Percentiles rank a stretch among this genome's conserved stretches.
phyloP scores from a whole-genome alignment of 2,113 vertebrate genomes.

The Otis tarda region DNA sequence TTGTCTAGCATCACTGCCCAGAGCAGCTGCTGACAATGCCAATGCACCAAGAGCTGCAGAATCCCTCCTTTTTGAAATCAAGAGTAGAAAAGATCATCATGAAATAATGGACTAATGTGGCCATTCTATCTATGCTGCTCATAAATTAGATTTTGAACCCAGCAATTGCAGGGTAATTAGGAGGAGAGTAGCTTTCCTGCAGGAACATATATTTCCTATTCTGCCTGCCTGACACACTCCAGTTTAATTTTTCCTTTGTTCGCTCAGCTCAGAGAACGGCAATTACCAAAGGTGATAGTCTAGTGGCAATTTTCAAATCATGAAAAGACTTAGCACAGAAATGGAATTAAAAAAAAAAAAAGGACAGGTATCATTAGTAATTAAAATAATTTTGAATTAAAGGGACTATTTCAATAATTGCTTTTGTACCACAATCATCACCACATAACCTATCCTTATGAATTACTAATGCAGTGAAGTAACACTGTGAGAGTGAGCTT shows the following conservation, averaged over 20 bases:
- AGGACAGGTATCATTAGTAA: conserved; percentile 56
- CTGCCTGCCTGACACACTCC: conserved; percentile 47
- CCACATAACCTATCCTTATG: conserved; percentile 55
- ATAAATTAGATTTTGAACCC: conserved; percentile 63
- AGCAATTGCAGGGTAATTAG: conserved; percentile 63
- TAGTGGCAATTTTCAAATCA: conserved; percentile 51
- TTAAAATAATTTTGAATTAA: conserved; percentile 76
- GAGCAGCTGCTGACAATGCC: neutral
- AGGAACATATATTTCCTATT: conserved; percentile 61
- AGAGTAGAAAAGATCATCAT: conserved; percentile 7
- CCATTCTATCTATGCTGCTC: conserved; percentile 39
- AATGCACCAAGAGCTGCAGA: neutral
- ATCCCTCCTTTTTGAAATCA: neutral
- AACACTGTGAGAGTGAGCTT: conserved; percentile 41
- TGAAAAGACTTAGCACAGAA: conserved; percentile 44
- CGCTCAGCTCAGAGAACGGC: conserved; percentile 36
- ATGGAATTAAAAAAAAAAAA: neutral
- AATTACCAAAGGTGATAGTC: conserved; percentile 42
- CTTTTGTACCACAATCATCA: conserved; percentile 52
- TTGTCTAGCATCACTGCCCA: neutral
- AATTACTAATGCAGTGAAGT: conserved; percentile 66
- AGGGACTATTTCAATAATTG: conserved; percentile 64
- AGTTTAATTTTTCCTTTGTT: conserved; percentile 65
- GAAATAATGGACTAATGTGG: conserved; percentile 51
- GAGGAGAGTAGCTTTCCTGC: conserved; percentile 45